Evolutionary conservation across 2,888 invertebrate species (phyloP), one percentile per base, ranked within the genome.

Genomic region (Leptarthrus brevirostris): DNA sequence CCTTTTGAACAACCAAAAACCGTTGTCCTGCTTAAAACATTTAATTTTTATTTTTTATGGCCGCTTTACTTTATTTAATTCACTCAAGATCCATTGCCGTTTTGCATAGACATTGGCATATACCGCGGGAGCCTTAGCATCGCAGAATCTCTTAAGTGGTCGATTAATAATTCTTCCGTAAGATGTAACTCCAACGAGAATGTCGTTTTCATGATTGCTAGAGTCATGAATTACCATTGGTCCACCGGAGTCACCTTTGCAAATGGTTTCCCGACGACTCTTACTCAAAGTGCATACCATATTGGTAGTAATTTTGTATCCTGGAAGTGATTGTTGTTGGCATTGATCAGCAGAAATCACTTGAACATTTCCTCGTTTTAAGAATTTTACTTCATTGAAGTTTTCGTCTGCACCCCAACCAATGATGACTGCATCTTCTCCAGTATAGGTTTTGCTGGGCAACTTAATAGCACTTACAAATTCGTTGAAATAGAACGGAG

Each of bases 171-270:
- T 30, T 49, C 52, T 26, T 1, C 52, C 69, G 10, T 69, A 69
- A 3, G 69, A 69, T 3, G 49, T 49, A 6, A 69, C 16, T 18
- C 69, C 69, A 12, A 69, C 52, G 16, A 69, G 52, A 0, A 52
- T 4, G 34, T 69, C 52, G 6, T 52, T 52, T 3, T 34, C 3
- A 14, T 49, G 69, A n/a, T 49, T 22, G 18, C 52, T 26, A 18
- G 26, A 16, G 10, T 49, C 18, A 16, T 52, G 69, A n/a, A 69
- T 69, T 1, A 69, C 16, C 18, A 69, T 12, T 10, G 69, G 69
- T 52, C 69, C 69, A 2, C 69, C 69, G n/a, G 66, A 66, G n/a
- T 69, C 69, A 16, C 49, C 49, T 20, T 69, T 69, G 52, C 69
- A 69, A 22, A 69, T 69, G 10, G 49, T 49, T 18, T 69, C 22